phyloP scores from a whole-genome alignment of 1,140 invertebrate genomes.

The Drosophila yakuba region DNA sequence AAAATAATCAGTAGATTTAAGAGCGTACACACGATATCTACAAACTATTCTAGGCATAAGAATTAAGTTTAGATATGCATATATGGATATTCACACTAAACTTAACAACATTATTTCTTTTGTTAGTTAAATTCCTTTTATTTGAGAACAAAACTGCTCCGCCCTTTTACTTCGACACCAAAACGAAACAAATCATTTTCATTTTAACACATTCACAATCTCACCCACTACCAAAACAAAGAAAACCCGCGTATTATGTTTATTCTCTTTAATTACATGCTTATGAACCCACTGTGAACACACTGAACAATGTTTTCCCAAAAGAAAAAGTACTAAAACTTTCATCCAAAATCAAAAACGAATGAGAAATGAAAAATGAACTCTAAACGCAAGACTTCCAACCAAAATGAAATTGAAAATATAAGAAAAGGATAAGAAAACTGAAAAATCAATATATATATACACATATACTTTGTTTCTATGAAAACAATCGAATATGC shows the following conservation, averaged over 20 bases:
- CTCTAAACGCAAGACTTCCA: slow-evolving; percentile 65
- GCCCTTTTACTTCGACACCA: slow-evolving; percentile 36
- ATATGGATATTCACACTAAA: slow-evolving; percentile 46
- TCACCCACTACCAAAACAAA: background rate
- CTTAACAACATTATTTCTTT: slow-evolving; percentile 16
- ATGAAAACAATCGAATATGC: slow-evolving; percentile 82
- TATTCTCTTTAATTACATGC: slow-evolving; percentile 10
- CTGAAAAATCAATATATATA: slow-evolving; percentile 49
- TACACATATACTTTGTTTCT: slow-evolving; percentile 76
- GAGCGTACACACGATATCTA: slow-evolving; percentile 52
- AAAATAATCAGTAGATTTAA: slow-evolving; percentile 55
- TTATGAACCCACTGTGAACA: slow-evolving; percentile 36
- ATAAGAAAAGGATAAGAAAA: slow-evolving; percentile 34
- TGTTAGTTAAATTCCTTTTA: slow-evolving; percentile 20
- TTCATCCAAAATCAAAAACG: slow-evolving; percentile 38
- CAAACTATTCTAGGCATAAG: slow-evolving; percentile 50
- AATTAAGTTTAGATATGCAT: slow-evolving; percentile 44
- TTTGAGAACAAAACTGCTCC: slow-evolving; percentile 40
- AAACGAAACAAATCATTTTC: slow-evolving; percentile 11
- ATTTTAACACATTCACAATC: slow-evolving; percentile 1
- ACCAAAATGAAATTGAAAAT: slow-evolving; percentile 57
- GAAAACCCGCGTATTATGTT: slow-evolving; percentile 24
- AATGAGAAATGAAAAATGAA: slow-evolving; percentile 46
- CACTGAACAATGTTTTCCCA: slow-evolving; percentile 28
- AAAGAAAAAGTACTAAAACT: slow-evolving; percentile 13